Evolutionary conservation across 2,888 invertebrate genomes (phyloP), one percentile per base, ranked within the genome.

Genomic region (Harpagoxenus sublaevis): DNA sequence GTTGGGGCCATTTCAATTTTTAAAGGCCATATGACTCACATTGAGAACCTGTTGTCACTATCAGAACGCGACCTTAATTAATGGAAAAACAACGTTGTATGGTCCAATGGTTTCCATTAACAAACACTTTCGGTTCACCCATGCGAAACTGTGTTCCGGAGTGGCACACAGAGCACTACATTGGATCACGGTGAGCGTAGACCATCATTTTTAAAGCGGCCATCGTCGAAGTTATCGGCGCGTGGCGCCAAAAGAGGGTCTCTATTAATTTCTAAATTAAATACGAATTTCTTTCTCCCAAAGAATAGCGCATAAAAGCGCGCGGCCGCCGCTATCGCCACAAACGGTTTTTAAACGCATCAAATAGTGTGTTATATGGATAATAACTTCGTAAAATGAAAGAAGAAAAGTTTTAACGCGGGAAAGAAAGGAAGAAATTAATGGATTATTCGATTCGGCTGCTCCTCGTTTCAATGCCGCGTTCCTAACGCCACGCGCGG

Each of bases 381-480:
- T 42, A 55, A 45, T 55, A 55, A 60, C 42, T 42, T 12, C 1
- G 48, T n/a, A 18, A 70, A 84, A 48, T 10, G 23, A 48, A 70
- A 55, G 62, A 51, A 23, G 28, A 6, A 42, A 55, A 39, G 48
- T 48, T 57, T 35, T 12, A 45, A 28, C 18, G 18, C 23, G 1
- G 9, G 2, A 53, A 35, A 57, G 1, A 78, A 28, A 45, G 60
- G 39, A 15, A 48, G 42, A 42, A 89, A 88, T 88, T 84, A 90
- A 90, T 85, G 85, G 57, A 63, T 74, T 65, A 81, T 84, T 75
- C 51, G 66, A 73, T 66, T 31, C 65, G 68, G 8, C 73, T 68
- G 48, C 63, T 70, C 45, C 28, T 53, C 55, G n/a, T 57, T 28
- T 42, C 74, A 65, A 42, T 23, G 51, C 5, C 68, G 10, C 9